phyloP scores from a whole-genome alignment of 2,797 vertebrate genomes.

The Telmatherina bonti region DNA sequence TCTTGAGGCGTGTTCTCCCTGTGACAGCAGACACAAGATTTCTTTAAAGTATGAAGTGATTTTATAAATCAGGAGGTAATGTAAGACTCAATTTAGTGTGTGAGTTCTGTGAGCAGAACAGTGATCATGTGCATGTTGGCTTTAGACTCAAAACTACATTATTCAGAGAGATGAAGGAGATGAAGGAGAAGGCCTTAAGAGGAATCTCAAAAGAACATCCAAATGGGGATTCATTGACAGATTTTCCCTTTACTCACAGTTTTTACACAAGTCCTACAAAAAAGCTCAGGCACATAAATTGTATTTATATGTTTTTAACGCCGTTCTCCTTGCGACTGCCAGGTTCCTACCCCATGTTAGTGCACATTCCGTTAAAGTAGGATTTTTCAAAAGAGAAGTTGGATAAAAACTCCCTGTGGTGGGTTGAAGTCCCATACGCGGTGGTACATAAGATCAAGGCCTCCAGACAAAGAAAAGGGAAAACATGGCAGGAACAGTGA shows the following conservation, averaged over 20 bases:
- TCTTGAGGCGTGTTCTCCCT: not conserved
- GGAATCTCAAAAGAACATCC: slow-evolving; percentile 44
- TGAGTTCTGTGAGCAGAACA: slow-evolving; percentile 34
- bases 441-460: slow-evolving; percentile 62
- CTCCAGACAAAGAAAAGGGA: slow-evolving; percentile 66
- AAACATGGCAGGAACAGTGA: slow-evolving; percentile 61
- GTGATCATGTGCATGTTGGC: slow-evolving; percentile 52
- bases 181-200: slow-evolving; percentile 57
- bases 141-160: slow-evolving; percentile 68
- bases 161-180: slow-evolving; percentile 62
- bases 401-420: slow-evolving; percentile 45
- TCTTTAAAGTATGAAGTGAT: not conserved
- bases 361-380: slow-evolving; percentile 48
- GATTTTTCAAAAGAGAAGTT: slow-evolving; percentile 41
- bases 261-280: slow-evolving; percentile 60
- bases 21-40: not conserved
- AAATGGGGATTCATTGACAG: slow-evolving; percentile 64
- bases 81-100: slow-evolving; percentile 5
- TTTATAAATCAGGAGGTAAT: not conserved
- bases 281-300: slow-evolving; percentile 45
- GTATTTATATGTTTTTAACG: slow-evolving; percentile 34
- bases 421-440: slow-evolving; percentile 68
- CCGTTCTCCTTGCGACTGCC: slow-evolving; percentile 32
- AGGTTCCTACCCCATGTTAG: slow-evolving; percentile 33
- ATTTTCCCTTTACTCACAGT: slow-evolving; percentile 61